Base-by-base conservation (phyloP, 2,797 vertebrate genomes). In the Manis crassicaudata region DNA sequence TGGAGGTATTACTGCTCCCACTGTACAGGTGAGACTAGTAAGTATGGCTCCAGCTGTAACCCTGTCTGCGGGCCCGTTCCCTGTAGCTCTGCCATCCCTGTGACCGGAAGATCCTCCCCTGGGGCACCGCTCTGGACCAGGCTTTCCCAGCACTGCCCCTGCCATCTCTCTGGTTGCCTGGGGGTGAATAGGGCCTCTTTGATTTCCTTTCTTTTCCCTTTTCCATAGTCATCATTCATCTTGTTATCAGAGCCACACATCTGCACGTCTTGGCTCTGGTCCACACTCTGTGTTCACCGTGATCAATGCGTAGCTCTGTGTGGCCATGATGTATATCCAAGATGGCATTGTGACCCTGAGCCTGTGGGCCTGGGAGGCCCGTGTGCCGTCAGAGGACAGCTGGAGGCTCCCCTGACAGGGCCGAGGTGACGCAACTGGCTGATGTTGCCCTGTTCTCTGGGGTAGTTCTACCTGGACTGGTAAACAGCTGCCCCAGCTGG, bases 131-230 rank as follows among this genome's bases (percentile, higher is more conserved):
- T 29, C 0, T 2, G 32, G 77, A 58, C 83, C 56, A 65, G 65
- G 29, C 75, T 68, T 11, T 20, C 91, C 86, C 2, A 0, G 46
- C 58, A 56, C 79, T 62, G 9, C 52, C 62, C 1, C 0, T 29
- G 37, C 35, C 17, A 3, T 80, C 76, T 79, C 62, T 62, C 27
- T 63, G 4, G 11, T 50, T 84, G 86, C 25, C 2, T 32, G 17
- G 54, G 54, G 32, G 29, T 23, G 88, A 92, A 85, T 62, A 60
- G 80, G 84, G 56, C 77, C 86, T 84, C 91, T 88, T 32, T 77
- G 70, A 65, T 63, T 81, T 63, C 63, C 70, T 89, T 93, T 83
- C 89, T 75, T 91, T 73, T 60, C 77, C 92, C 43, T 32, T 81
- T 85, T 77, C 92, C 84, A 16, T 12, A 56, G 0, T 65, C 89